Evolutionary conservation across 2,113 vertebrate species (phyloP).

Genomic region (Plectropomus leopardus): DNA sequence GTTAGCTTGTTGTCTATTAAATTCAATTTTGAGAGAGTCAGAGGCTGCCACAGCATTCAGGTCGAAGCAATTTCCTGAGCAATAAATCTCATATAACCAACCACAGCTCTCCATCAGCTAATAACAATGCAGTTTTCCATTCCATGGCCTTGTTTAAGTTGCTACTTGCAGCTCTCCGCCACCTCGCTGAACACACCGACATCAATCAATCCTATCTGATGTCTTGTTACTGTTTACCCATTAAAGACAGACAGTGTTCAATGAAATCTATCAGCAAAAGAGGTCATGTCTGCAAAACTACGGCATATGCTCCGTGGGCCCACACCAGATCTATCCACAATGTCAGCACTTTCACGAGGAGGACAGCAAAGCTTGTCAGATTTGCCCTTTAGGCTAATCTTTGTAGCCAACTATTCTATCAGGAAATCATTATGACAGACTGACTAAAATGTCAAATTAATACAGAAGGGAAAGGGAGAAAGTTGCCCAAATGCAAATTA

Average conservation of each 20-base stretch:
- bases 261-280: constrained; percentile 71
- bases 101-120: constrained; percentile 72
- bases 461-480: constrained; percentile 32
- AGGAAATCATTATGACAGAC: constrained; percentile 71
- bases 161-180: constrained; percentile 43
- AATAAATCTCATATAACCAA: constrained; percentile 82
- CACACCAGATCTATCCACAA: constrained; percentile 14
- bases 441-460: constrained; percentile 74
- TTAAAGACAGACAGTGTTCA: constrained; percentile 69
- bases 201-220: constrained; percentile 73
- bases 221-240: constrained; percentile 71
- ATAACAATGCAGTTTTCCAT: constrained; percentile 69
- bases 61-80: constrained; percentile 79
- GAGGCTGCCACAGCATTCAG: constrained; percentile 65
- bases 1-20: constrained; percentile 81
- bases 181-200: constrained; percentile 36
- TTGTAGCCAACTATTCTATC: constrained; percentile 69
- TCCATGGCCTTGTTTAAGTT: constrained; percentile 63
- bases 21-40: constrained; percentile 81
- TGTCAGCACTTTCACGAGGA: constrained; percentile 71
- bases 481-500: constrained; percentile 46
- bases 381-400: constrained; percentile 79
- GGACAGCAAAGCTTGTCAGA: constrained; percentile 62
- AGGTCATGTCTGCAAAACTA: constrained; percentile 68
- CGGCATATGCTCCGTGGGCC: constrained; percentile 38